Conservation (phyloP, 2,797 vertebrate genomes). For the Rhinichthys osculus region DNA sequence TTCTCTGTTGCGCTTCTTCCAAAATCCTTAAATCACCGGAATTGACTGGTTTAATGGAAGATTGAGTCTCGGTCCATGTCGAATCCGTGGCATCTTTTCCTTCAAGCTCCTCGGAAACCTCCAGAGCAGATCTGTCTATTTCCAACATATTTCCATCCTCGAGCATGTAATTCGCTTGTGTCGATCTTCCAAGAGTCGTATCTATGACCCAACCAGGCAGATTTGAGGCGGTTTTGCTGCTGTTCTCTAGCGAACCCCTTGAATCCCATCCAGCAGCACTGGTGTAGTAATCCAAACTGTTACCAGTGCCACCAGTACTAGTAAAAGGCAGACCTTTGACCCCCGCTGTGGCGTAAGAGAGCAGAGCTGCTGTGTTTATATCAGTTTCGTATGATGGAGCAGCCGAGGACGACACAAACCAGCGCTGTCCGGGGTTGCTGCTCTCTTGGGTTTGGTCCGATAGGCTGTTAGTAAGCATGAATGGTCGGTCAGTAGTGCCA, state of each 20-base stretch:
- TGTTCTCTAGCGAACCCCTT: slow-evolving; percentile 93
- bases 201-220: slow-evolving; percentile 88
- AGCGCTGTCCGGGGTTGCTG: slow-evolving; percentile 93
- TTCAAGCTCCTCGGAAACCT: slow-evolving; percentile 89
- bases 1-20: slow-evolving; percentile 92
- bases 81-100: slow-evolving; percentile 95
- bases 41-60: slow-evolving; percentile 95
- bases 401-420: slow-evolving; percentile 97
- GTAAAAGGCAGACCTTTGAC: slow-evolving; percentile 95
- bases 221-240: slow-evolving; percentile 88
- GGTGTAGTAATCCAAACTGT: slow-evolving; percentile 93
- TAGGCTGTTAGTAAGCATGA: slow-evolving; percentile 96
- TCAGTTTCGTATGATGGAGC: slow-evolving; percentile 96
- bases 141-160: slow-evolving; percentile 89
- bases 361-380: slow-evolving; percentile 93
- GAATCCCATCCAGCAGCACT: slow-evolving; percentile 95
- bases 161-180: slow-evolving; percentile 82
- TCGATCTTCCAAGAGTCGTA: slow-evolving; percentile 84
- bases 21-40: slow-evolving; percentile 97
- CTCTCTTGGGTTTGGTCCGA: slow-evolving; percentile 96
- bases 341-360: slow-evolving; percentile 95
- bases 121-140: slow-evolving; percentile 88
- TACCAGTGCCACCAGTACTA: slow-evolving; percentile 89
- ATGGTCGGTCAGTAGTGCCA: slow-evolving; percentile 89
- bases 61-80: slow-evolving; percentile 96